Evolutionary conservation across 2,113 vertebrate genomes (phyloP).

Genomic region (Noturus placidus): DNA sequence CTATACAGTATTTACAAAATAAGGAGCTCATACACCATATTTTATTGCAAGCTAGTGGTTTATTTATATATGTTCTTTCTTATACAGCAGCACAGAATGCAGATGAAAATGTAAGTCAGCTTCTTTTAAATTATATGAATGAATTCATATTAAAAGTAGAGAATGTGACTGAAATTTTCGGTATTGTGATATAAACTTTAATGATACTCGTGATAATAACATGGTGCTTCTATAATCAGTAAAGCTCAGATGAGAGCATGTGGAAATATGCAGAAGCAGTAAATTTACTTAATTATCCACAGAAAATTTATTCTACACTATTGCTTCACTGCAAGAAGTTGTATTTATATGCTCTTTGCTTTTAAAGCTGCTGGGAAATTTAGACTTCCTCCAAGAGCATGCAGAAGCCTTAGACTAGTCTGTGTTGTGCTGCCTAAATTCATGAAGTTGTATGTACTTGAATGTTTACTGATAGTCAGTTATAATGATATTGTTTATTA

Average conservation of each 20-base stretch:
- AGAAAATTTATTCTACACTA: neutral
- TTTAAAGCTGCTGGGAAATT: neutral
- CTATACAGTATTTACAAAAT: neutral
- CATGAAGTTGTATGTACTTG: neutral
- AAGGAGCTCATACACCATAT: neutral
- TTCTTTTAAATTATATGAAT: neutral
- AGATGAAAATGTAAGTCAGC: neutral
- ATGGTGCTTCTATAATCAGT: too few species aligned
- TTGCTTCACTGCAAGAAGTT: neutral
- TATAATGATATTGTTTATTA: neutral
- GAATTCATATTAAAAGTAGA: neutral
- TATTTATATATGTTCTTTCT: neutral
- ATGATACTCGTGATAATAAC: too few species aligned
- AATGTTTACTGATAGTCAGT: neutral
- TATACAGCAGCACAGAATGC: neutral
- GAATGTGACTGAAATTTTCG: neutral
- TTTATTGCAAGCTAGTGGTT: neutral
- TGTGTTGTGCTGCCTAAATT: neutral
- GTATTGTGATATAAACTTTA: too few species aligned
- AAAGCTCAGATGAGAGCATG: neutral
- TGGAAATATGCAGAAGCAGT: neutral
- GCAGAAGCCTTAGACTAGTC: neutral
- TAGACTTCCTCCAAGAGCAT: neutral
- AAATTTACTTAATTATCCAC: too few species aligned
- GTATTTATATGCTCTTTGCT: neutral